These are phyloP conservation scores for Andricus curvator DNA, from an alignment of 2,888 invertebrate species.

Conservation along the genomic window DNA sequence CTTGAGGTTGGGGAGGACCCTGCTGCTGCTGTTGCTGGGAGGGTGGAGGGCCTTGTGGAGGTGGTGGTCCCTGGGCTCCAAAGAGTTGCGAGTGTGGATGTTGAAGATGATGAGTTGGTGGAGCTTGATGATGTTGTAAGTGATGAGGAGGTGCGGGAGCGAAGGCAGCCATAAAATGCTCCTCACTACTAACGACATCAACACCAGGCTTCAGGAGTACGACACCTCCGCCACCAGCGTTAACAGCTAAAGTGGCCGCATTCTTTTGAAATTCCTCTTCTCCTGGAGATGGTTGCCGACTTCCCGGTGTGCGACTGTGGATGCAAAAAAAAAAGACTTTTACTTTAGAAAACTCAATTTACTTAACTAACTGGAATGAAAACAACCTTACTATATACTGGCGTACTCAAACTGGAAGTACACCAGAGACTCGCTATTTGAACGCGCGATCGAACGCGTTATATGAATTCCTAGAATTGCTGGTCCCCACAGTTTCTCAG, in stretches of 20 bases:
- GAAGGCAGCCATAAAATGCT: slow-evolving; percentile 78
- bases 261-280: slow-evolving; percentile 88
- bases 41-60: slow-evolving; percentile 74
- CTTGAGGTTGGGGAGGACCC: slow-evolving; percentile 74
- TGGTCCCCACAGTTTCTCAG: too few relatives aligned
- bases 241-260: slow-evolving; percentile 74
- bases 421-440: too few relatives aligned
- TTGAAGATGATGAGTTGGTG: slow-evolving; percentile 78
- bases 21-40: slow-evolving; percentile 74
- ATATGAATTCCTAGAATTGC: too few relatives aligned
- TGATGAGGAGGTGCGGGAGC: slow-evolving; percentile 79
- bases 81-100: slow-evolving; percentile 81
- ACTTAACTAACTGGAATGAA: background rate
- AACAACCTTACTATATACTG: too few relatives aligned
- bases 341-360: background rate
- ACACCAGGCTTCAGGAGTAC: slow-evolving; percentile 80
- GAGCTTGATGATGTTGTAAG: slow-evolving; percentile 79
- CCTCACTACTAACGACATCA: slow-evolving; percentile 75
- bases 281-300: slow-evolving; percentile 94
- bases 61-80: slow-evolving; percentile 74
- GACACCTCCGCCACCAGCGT: slow-evolving; percentile 78
- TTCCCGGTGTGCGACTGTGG: slow-evolving; percentile 91
- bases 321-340: background rate
- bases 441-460: too few relatives aligned
- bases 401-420: too few relatives aligned